These are phyloP conservation scores for Leptopilina drosophilae DNA, from an alignment of 2,888 invertebrate genomes.

Conservation along the genomic window DNA sequence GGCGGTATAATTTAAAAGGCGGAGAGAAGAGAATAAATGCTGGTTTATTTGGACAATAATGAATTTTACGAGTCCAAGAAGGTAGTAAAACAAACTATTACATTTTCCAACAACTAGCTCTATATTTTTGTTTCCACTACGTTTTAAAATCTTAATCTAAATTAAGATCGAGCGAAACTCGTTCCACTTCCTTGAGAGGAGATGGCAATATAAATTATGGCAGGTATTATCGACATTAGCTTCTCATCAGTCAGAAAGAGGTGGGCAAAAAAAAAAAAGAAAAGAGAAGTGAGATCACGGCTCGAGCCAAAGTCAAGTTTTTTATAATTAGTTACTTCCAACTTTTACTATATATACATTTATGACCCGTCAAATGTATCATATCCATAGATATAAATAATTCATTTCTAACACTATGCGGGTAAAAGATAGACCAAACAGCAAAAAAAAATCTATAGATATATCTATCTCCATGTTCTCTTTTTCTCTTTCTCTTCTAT, in stretches of 20 bases:
- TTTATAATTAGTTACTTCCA: neutral
- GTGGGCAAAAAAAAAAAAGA: neutral
- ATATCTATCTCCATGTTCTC: neutral
- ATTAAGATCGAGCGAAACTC: constrained; percentile 31
- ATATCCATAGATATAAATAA: neutral
- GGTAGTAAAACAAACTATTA: constrained; percentile 28
- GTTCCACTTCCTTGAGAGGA: constrained; percentile 6
- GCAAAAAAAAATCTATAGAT: neutral
- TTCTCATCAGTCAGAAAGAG: constrained; percentile 1
- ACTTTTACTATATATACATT: neutral
- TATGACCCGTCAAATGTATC: neutral
- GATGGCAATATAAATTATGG: constrained; percentile 22
- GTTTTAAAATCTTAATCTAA: constrained; percentile 33
- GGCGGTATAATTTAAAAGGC: neutral
- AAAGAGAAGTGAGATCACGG: constrained; percentile 5
- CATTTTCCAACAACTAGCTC: constrained; percentile 14
- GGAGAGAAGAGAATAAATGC: neutral
- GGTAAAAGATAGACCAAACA: constrained; percentile 1
- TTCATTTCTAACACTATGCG: constrained; percentile 3
- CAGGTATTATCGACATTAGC: constrained; percentile 32
- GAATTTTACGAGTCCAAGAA: constrained; percentile 20
- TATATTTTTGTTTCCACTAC: constrained; percentile 17
- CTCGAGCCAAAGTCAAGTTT: constrained; percentile 22
- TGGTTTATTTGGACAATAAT: constrained; percentile 25
- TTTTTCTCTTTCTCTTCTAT: neutral